A percentile compares a stretch with the other conserved stretches of the same genome.
Conservation (phyloP, 35 echinoderm and acorn worm species). For the Ophiothrix spiculata region DNA sequence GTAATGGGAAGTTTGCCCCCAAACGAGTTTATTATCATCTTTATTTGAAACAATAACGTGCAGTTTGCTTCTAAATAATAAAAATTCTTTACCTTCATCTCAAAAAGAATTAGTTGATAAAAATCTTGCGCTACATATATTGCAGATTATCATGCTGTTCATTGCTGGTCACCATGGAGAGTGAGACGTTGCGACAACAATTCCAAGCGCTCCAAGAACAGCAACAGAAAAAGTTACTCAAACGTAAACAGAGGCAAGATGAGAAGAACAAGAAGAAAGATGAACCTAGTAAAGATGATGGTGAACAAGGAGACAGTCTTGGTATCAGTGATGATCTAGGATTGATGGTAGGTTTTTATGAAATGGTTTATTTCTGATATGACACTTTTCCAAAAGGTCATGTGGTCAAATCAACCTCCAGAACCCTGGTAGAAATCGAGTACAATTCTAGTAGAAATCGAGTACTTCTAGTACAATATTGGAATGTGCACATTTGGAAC, state of each 20-base stretch:
- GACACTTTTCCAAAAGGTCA: neutral
- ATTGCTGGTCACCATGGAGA: constrained; percentile 14
- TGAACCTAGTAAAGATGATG: constrained; percentile 20
- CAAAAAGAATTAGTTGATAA: too few species aligned
- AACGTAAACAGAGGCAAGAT: constrained; percentile 68
- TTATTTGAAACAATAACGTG: too few species aligned
- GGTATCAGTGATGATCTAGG: constrained; percentile 68
- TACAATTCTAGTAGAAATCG: too few species aligned
- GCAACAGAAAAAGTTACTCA: constrained; percentile 77
- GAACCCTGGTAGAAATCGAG: too few species aligned
- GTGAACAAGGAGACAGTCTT: constrained; percentile 24
- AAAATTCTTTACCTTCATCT: too few species aligned
- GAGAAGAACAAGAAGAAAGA: constrained; percentile 64
- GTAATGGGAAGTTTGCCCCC: too few species aligned
- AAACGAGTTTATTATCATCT: too few species aligned
- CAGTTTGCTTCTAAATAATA: too few species aligned
- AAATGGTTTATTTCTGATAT: neutral
- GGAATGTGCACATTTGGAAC: too few species aligned
- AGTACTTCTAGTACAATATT: too few species aligned
- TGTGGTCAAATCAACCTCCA: neutral
- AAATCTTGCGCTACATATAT: too few species aligned
- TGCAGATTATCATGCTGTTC: too few species aligned
- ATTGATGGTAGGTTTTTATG: constrained; percentile 41
- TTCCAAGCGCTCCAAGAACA: constrained; percentile 96
- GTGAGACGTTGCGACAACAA: constrained; percentile 59